Percentiles rank a stretch among this genome's conserved stretches.
These are phyloP conservation scores for Lagria hirta DNA, from an alignment of 2,888 invertebrate genomes.

Conservation along the genomic window DNA sequence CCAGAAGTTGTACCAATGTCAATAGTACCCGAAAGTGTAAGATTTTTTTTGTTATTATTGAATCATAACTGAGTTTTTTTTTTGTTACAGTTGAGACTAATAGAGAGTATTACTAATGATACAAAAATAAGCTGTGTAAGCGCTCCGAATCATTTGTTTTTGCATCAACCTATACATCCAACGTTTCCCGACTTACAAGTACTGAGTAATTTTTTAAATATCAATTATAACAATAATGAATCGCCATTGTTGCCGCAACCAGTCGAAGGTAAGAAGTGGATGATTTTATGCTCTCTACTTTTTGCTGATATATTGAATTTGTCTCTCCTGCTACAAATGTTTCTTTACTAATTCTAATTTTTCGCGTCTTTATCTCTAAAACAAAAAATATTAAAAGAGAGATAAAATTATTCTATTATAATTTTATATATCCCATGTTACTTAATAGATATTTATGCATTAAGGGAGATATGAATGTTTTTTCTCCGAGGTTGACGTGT, in stretches of 20 bases:
- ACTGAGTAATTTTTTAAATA: constrained; percentile 79
- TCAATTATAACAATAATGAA: constrained; percentile 75
- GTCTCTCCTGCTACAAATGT: too few relatives aligned
- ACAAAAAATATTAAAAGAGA: too few relatives aligned
- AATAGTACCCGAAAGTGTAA: constrained; percentile 45
- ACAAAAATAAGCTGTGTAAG: constrained; percentile 86
- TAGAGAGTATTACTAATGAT: constrained; percentile 92
- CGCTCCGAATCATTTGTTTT: constrained; percentile 85
- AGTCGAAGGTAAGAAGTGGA: constrained; percentile 75
- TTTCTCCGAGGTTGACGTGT: too few relatives aligned
- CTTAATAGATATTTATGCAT: too few relatives aligned
- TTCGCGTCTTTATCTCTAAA: too few relatives aligned
- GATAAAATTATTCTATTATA: too few relatives aligned
- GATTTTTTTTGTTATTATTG: constrained; percentile 1
- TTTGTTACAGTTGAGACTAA: constrained; percentile 84
- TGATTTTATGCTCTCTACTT: too few relatives aligned
- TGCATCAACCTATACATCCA: constrained; percentile 95
- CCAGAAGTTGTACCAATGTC: constrained; percentile 47
- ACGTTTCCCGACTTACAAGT: constrained; percentile 82
- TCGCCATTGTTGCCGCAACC: constrained; percentile 81
- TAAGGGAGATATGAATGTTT: too few relatives aligned
- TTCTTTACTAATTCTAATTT: too few relatives aligned
- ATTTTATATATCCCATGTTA: too few relatives aligned
- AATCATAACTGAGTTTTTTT: constrained; percentile 13
- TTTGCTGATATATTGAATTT: too few relatives aligned